phyloP scores from a whole-genome alignment of 2,888 invertebrate genomes.

The Altica lythri region DNA sequence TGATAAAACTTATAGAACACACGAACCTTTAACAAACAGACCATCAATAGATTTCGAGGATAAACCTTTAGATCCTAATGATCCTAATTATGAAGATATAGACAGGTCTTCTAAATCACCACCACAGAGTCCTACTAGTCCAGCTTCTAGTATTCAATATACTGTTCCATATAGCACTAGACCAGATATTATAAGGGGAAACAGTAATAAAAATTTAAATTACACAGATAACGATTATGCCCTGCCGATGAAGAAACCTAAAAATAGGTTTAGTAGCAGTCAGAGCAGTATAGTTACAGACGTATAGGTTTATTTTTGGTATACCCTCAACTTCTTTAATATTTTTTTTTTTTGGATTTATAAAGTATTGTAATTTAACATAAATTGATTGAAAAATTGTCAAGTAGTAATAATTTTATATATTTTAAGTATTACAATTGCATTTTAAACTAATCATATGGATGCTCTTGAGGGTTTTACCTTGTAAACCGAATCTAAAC shows the following conservation, averaged over 20 bases:
- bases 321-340: too few species aligned
- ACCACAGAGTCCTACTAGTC: conserved; percentile 35
- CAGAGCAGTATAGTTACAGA: conserved; percentile 53
- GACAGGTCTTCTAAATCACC: conserved; percentile 8
- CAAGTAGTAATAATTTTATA: too few species aligned
- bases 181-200: conserved; percentile 39
- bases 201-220: conserved; percentile 29
- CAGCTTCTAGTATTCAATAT: conserved; percentile 32
- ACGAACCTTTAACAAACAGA: conserved; percentile 75
- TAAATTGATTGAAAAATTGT: background rate
- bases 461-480: too few species aligned
- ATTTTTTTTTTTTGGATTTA: background rate
- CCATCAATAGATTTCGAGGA: conserved; percentile 81
- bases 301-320: conserved; percentile 44
- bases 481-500: too few species aligned
- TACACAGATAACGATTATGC: conserved; percentile 46
- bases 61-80: conserved; percentile 73
- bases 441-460: too few species aligned
- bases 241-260: conserved; percentile 39
- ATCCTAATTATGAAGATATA: conserved; percentile 27
- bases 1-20: conserved; percentile 81
- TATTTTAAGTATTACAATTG: too few species aligned
- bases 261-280: conserved; percentile 45
- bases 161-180: conserved; percentile 38
- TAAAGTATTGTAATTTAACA: background rate